A percentile compares a stretch with the other conserved stretches of the same genome.
Evolutionary conservation across 2,113 vertebrate species (phyloP).

Genomic region (Rhagologus leucostigma): DNA sequence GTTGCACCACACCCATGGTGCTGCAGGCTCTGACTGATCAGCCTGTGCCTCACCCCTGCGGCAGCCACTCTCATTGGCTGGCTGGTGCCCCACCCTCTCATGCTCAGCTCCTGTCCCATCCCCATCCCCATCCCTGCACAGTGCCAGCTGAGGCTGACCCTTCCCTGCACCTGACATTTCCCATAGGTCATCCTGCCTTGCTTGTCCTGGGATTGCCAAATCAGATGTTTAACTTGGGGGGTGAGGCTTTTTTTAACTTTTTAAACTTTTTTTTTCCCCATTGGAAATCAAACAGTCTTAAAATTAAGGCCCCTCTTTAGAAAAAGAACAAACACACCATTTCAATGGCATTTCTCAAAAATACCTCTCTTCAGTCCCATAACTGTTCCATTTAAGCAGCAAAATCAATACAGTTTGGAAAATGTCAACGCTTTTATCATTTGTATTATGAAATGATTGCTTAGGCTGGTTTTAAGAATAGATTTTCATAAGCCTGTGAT

Average conservation of each 20-base stretch:
- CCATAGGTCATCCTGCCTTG: conserved; percentile 10
- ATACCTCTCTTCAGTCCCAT: neutral
- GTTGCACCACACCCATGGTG: neutral
- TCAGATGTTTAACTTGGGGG: neutral
- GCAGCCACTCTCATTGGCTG: neutral
- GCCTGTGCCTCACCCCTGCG: neutral
- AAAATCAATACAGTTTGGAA: neutral
- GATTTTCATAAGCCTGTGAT: neutral
- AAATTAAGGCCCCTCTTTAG: neutral
- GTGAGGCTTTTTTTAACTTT: neutral
- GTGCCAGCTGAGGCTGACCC: neutral
- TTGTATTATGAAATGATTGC: neutral
- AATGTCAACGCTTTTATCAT: neutral
- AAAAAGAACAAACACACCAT: neutral
- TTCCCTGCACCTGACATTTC: neutral
- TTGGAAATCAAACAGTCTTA: neutral
- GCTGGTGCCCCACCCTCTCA: neutral
- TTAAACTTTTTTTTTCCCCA: neutral
- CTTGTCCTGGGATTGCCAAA: conserved; percentile 2
- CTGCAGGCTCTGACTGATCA: neutral
- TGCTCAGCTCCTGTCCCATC: neutral
- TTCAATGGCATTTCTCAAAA: neutral
- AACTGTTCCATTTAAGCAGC: neutral
- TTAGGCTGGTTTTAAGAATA: neutral
- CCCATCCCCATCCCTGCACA: neutral